Evolutionary conservation across 2,797 vertebrate genomes (phyloP), one percentile per base, ranked within the genome.

Genomic region (Gallinago solitaria): DNA sequence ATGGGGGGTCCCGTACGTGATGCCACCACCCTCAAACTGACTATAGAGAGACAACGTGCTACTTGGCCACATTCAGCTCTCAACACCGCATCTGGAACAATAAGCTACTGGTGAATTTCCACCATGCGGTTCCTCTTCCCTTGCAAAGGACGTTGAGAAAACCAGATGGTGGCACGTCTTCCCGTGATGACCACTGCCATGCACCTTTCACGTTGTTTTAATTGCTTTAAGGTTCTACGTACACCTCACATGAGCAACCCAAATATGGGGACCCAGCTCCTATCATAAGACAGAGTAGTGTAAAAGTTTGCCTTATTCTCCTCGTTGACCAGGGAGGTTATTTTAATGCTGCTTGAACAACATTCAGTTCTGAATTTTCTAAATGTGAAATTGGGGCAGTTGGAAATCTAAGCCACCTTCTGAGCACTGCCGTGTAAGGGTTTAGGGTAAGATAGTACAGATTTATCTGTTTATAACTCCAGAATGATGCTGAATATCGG

Each of bases 291-390:
- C 0, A 14, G 1, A 78, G 13, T 16, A 14, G 81, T 2, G 4
- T n/a, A 32, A 28, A 82, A 37, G 63, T 89, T 85, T 91, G 43
- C 54, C 67, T 83, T 63, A 35, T 50, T 33, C 63, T 75, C 24
- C 83, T 78, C n/a, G 20, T 92, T 51, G 32, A 68, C 37, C 2
- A 4, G 16, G 41, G 33, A 71, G n/a, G 33, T 76, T 89, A 76
- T 82, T 92, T 96, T 74, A 60, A 88, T 77, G 71, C 80, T 94
- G 18, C 39, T 81, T 92, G 92, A 90, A 39, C 30, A 50, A 57
- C 82, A 91, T 82, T 79, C 43, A 77, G 39, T 60, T 94, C 33
- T 68, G 27, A 19, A 35, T 86, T 93, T 97, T 83, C 35, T 48
- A 93, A 96, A 91, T n/a, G 81, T 6, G 61, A 85, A 35, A 92